Percentiles rank a stretch among this genome's conserved stretches.
phyloP scores from a whole-genome alignment of 23 tunicate genomes.

The Trididemnum nubilum region DNA sequence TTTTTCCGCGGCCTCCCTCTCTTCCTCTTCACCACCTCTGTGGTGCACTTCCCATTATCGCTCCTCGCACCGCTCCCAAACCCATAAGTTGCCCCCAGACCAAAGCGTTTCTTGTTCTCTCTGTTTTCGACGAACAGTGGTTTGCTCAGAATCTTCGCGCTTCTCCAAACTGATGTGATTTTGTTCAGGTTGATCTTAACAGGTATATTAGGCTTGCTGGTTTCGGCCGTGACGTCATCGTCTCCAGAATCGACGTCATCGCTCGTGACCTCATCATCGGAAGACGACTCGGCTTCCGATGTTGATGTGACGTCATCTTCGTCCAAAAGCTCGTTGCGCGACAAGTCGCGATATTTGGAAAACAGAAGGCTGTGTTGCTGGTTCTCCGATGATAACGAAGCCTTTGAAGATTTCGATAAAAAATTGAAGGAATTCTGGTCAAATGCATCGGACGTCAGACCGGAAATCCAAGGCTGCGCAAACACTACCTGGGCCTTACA shows the following conservation, averaged over 20 bases:
- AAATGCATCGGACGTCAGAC: not conserved
- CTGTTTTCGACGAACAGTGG: not conserved
- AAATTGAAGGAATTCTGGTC: constrained; percentile 20
- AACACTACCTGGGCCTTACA: constrained; percentile 26
- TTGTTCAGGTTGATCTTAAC: too few species aligned
- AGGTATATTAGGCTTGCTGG: not conserved
- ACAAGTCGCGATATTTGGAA: constrained; percentile 68
- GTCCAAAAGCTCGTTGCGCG: constrained; percentile 26
- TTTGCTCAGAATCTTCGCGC: not conserved
- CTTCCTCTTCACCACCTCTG: not conserved
- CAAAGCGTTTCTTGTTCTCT: constrained; percentile 44
- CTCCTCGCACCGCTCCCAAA: not conserved
- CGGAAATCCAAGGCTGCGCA: constrained; percentile 63
- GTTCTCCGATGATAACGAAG: not conserved
- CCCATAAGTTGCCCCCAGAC: constrained; percentile 58
- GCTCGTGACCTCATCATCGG: constrained; percentile 45
- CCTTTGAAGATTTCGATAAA: not conserved
- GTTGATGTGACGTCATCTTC: constrained; percentile 62
- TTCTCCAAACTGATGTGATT: not conserved
- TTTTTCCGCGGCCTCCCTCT: not conserved
- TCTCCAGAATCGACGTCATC: not conserved
- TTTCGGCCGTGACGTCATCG: not conserved
- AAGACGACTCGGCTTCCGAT: constrained; percentile 60
- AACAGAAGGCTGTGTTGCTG: not conserved
- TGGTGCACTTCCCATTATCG: not conserved